A percentile compares a stretch with the other conserved stretches of the same genome.
phyloP scores from a whole-genome alignment of 1,140 invertebrate genomes.

The Scylla paramamosain region DNA sequence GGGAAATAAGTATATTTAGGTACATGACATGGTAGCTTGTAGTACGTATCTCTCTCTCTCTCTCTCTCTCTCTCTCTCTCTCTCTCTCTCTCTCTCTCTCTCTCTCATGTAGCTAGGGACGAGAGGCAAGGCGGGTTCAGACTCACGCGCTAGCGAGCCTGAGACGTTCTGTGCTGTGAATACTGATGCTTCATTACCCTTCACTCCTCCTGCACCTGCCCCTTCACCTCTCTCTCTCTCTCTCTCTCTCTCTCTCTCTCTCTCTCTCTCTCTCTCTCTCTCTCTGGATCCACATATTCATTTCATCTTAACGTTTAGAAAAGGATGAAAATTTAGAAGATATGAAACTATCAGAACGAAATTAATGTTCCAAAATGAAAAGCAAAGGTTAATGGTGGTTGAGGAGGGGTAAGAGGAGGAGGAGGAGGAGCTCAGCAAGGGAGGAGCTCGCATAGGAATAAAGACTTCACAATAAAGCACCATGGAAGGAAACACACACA shows the following conservation, averaged over 20 bases:
- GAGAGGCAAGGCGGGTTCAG: too few species aligned
- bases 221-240: not conserved
- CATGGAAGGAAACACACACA: not conserved
- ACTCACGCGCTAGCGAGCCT: not conserved
- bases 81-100: not conserved
- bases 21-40: not conserved
- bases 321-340: too few species aligned
- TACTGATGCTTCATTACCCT: slow-evolving; percentile 60
- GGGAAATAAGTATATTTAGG: not conserved
- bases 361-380: too few species aligned
- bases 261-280: not conserved
- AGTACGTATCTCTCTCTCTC: not conserved
- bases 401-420: too few species aligned
- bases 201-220: not conserved
- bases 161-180: slow-evolving; percentile 39
- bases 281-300: too few species aligned
- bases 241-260: not conserved
- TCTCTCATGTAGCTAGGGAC: too few species aligned
- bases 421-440: too few species aligned
- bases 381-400: too few species aligned
- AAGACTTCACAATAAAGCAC: too few species aligned
- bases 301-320: too few species aligned
- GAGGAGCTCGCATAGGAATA: too few species aligned
- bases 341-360: too few species aligned
- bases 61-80: slow-evolving; percentile 5